Evolutionary conservation across 2,113 vertebrate species (phyloP), one percentile per base, ranked within the genome.

Genomic region (Erythrolamprus reginae): DNA sequence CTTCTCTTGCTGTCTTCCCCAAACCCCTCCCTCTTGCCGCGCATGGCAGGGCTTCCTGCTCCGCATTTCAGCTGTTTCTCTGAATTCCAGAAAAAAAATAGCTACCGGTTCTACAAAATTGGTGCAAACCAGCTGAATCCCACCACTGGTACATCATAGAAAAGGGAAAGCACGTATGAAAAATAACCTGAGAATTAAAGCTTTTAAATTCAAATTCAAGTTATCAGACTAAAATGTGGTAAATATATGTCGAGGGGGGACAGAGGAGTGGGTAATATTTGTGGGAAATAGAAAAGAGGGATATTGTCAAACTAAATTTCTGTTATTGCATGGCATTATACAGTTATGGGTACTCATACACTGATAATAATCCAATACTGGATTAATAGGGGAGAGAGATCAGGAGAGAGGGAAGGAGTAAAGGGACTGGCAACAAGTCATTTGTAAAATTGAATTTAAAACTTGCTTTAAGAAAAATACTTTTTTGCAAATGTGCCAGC

Each of bases 381-480:
- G 23, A 28, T 90, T 85, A 50, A 65, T 50, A n/a, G 28, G 84
- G 26, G 84, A 1, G 6, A 7, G 33, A 77, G 2, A 33, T 17
- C 26, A 28, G n/a, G n/a, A 15, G n/a, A 6, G 13, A 17, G 61
- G 13, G n/a, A 1, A 51, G 28, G 3, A 47, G 15, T 1, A 12
- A 6, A 45, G n/a, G 10, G 56, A 56, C 38, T 52, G 1, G 17
- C 47, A 24, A 19, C 61, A 33, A 51, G 23, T 38, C 3, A 51
- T 51, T 50, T 28, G 24, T 24, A 77, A 52, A 52, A 45, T 2
- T 42, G 28, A 90, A 45, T 50, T 28, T 47, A 86, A 92, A 88
- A 84, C 56, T 87, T 91, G 89, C 33, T 12, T 33, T 50, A 38
- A 94, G 6, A 90, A 88, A 58, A 84, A 83, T 28, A 33, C 21